phyloP scores from a whole-genome alignment of 1,140 invertebrate species.

The Potamilus streckersoni region DNA sequence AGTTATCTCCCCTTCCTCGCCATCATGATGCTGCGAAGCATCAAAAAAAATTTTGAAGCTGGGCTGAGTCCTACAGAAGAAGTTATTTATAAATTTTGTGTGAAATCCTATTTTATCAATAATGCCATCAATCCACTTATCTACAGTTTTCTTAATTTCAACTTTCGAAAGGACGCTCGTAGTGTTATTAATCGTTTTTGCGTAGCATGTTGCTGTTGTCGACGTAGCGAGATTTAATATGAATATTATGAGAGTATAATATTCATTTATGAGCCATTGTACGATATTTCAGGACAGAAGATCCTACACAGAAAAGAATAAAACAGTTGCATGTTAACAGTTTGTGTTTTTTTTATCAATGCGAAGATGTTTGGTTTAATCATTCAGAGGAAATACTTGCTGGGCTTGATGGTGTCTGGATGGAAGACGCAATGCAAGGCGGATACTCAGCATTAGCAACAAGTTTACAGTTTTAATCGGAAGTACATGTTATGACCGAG shows the following conservation, averaged over 20 bases:
- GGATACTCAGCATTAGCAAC: too few species aligned
- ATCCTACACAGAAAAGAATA: too few species aligned
- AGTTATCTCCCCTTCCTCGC: conserved; percentile 52
- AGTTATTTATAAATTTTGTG: conserved; percentile 55
- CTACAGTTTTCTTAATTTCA: conserved; percentile 53
- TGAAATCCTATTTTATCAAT: conserved; percentile 59
- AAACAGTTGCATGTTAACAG: too few species aligned
- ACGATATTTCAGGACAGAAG: too few species aligned
- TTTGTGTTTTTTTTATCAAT: too few species aligned
- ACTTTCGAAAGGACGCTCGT: conserved; percentile 44
- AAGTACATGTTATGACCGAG: too few species aligned
- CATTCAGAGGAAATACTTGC: too few species aligned
- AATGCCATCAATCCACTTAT: conserved; percentile 56
- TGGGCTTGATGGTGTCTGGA: too few species aligned
- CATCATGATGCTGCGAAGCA: conserved; percentile 44
- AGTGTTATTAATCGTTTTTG: conserved; percentile 35
- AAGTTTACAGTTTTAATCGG: too few species aligned
- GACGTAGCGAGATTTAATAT: conserved; percentile 10
- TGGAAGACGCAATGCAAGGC: too few species aligned
- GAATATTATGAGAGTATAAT: neutral
- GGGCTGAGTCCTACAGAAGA: conserved; percentile 42
- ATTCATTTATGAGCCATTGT: too few species aligned
- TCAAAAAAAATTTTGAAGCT: conserved; percentile 52
- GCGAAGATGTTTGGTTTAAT: too few species aligned
- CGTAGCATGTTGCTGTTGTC: conserved; percentile 33